Evolutionary conservation across 2,113 vertebrate genomes (phyloP).

Genomic region (Rhea americana): DNA sequence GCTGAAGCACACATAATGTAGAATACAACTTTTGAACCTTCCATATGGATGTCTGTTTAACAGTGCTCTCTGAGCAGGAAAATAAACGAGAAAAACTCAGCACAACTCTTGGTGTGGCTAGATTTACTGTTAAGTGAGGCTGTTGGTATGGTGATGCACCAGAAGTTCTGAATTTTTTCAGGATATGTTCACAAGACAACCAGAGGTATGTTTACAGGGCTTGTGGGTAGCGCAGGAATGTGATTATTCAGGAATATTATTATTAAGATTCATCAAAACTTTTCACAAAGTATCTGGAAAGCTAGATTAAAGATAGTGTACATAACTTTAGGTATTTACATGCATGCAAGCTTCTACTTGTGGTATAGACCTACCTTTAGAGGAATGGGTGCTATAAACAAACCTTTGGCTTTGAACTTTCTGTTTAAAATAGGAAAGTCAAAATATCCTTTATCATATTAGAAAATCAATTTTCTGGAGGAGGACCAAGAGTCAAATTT

Average conservation of each 20-base stretch:
- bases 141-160: neutral
- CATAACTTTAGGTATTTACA: neutral
- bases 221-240: neutral
- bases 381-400: neutral
- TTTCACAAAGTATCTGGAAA: neutral
- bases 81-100: neutral
- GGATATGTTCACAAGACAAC: neutral
- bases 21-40: accelerated
- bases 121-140: neutral
- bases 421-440: neutral
- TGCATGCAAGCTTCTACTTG: neutral
- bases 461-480: neutral
- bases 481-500: neutral
- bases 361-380: neutral
- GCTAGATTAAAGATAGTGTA: neutral
- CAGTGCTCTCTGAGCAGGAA: neutral
- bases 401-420: neutral
- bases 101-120: neutral
- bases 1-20: neutral
- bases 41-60: neutral
- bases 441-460: neutral
- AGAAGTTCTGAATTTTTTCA: neutral
- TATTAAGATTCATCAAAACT: neutral
- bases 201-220: neutral
- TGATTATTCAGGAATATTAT: neutral